A percentile compares a stretch with the other conserved stretches of the same genome.
Evolutionary conservation across 2,888 invertebrate genomes (phyloP).

Genomic region (Oasisia sp.): DNA sequence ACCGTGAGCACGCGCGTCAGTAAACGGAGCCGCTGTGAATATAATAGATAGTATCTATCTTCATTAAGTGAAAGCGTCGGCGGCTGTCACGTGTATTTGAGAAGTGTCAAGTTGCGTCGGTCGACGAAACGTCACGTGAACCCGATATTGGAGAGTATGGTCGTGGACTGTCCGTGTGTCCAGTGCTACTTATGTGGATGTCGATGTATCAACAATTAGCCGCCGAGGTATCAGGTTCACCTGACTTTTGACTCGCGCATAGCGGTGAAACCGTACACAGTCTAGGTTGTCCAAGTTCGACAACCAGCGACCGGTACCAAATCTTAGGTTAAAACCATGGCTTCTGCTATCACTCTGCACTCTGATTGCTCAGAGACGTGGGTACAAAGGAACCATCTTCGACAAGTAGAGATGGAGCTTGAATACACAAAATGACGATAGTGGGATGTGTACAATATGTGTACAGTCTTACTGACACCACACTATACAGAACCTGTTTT

Average conservation of each 20-base stretch:
- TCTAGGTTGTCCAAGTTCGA: too few species aligned
- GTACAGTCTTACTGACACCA: neutral
- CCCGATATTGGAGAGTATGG: neutral
- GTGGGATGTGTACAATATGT: too few species aligned
- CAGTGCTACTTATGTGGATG: neutral
- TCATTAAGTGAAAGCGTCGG: neutral
- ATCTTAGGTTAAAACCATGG: too few species aligned
- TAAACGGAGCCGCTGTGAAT: neutral
- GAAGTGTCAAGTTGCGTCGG: neutral
- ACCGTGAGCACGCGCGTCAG: neutral
- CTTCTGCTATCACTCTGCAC: too few species aligned
- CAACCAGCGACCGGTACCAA: too few species aligned
- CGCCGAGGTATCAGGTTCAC: neutral
- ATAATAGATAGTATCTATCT: neutral
- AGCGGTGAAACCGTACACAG: neutral
- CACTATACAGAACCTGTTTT: neutral
- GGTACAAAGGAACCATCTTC: too few species aligned
- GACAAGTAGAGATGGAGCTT: too few species aligned
- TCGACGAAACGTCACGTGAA: neutral
- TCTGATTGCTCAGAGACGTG: too few species aligned
- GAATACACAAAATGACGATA: too few species aligned
- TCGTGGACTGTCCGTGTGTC: neutral
- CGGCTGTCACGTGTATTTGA: neutral
- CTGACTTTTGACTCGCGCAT: neutral
- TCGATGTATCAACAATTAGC: neutral